These are phyloP conservation scores for Lagorchestes hirsutus DNA, from an alignment of 2,797 vertebrate species.

Conservation along the genomic window DNA sequence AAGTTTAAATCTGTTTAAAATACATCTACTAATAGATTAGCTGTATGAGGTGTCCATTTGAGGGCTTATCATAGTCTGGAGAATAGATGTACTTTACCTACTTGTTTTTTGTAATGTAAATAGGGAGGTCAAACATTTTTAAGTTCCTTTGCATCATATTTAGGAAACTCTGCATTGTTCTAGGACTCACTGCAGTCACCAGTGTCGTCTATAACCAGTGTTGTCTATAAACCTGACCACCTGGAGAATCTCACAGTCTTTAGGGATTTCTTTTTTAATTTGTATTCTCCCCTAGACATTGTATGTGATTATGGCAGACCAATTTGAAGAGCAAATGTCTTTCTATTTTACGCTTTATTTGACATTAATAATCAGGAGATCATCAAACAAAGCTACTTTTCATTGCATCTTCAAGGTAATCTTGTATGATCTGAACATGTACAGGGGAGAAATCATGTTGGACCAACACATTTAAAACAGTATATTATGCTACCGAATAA, in stretches of 20 bases:
- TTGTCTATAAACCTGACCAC: not conserved
- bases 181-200: not conserved
- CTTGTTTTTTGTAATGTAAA: not conserved
- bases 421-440: not conserved
- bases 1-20: not conserved
- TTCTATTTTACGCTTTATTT: not conserved
- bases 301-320: not conserved
- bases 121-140: not conserved
- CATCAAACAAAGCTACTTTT: not conserved
- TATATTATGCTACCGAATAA: not conserved
- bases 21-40: not conserved
- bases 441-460: not conserved
- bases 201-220: not conserved
- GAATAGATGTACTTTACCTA: not conserved
- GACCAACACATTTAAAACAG: not conserved
- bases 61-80: not conserved
- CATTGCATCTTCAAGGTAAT: not conserved
- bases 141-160: not conserved
- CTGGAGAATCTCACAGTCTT: not conserved
- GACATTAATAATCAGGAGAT: not conserved
- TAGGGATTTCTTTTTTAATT: not conserved
- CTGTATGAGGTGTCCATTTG: not conserved
- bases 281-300: not conserved
- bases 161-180: not conserved
- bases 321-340: not conserved